Conservation (phyloP, 2,113 vertebrate genomes). For the Neogale vison region DNA sequence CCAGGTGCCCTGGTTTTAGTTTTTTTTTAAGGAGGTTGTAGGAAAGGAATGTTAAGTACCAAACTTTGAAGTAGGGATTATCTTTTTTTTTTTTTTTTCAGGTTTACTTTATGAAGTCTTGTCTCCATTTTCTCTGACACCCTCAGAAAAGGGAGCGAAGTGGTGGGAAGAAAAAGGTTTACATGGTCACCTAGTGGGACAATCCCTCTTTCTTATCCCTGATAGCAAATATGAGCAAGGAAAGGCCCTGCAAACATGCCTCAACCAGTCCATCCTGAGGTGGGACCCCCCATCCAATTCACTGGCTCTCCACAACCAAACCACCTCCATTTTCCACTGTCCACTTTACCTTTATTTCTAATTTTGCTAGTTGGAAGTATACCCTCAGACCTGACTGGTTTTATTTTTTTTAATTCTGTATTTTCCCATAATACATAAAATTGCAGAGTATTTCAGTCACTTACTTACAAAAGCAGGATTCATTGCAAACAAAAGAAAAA, state of each 20-base stretch:
- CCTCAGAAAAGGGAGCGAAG: not conserved
- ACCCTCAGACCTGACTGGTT: not conserved
- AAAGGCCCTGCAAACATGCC: not conserved
- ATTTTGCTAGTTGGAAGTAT: not conserved
- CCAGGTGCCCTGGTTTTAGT: no score
- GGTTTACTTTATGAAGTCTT: not conserved
- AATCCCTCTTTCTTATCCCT: not conserved
- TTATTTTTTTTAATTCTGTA: not conserved
- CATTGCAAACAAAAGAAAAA: not conserved
- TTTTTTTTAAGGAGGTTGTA: not conserved
- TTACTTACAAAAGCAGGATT: not conserved
- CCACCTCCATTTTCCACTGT: accelerated
- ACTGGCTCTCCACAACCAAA: no score
- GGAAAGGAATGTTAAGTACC: not conserved
- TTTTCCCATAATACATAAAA: not conserved
- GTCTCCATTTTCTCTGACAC: not conserved
- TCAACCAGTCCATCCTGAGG: accelerated
- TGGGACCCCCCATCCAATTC: accelerated
- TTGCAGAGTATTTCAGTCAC: not conserved
- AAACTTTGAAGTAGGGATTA: not conserved
- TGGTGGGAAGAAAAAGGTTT: not conserved
- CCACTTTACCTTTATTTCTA: no score
- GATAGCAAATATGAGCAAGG: not conserved
- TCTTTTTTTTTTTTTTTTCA: not conserved
- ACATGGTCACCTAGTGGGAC: not conserved